Conservation (phyloP, 2,797 vertebrate genomes). For the Arctocebus calabarensis region DNA sequence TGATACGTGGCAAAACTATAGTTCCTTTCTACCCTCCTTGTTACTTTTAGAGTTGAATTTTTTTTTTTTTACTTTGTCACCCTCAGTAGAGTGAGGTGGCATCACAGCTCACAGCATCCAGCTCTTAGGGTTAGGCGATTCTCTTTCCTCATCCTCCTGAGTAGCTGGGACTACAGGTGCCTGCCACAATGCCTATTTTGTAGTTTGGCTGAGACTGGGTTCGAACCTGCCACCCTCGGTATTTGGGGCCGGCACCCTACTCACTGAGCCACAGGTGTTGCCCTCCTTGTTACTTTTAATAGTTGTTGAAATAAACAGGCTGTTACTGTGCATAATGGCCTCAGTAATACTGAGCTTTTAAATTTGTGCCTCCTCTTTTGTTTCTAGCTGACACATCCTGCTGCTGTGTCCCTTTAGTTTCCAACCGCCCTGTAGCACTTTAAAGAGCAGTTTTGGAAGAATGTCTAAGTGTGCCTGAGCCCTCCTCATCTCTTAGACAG, state of each 20-base stretch:
- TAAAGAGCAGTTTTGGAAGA: neutral
- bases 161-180: too few relatives aligned
- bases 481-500: neutral
- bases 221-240: too few relatives aligned
- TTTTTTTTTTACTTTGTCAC: too few relatives aligned
- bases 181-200: too few relatives aligned
- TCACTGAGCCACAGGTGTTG: too few relatives aligned
- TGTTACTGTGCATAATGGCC: neutral
- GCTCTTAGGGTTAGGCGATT: too few relatives aligned
- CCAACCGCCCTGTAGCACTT: neutral
- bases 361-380: neutral
- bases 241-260: too few relatives aligned
- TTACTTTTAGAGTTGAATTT: neutral
- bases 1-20: too few relatives aligned
- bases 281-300: neutral
- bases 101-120: too few relatives aligned
- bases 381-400: neutral
- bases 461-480: neutral
- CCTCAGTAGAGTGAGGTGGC: too few relatives aligned
- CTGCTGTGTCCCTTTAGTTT: neutral
- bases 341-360: neutral
- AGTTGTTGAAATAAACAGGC: neutral
- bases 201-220: too few relatives aligned
- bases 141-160: too few relatives aligned
- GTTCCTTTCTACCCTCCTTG: neutral